Conservation (phyloP, 2,888 invertebrate species). For the Camponotus fellah region DNA sequence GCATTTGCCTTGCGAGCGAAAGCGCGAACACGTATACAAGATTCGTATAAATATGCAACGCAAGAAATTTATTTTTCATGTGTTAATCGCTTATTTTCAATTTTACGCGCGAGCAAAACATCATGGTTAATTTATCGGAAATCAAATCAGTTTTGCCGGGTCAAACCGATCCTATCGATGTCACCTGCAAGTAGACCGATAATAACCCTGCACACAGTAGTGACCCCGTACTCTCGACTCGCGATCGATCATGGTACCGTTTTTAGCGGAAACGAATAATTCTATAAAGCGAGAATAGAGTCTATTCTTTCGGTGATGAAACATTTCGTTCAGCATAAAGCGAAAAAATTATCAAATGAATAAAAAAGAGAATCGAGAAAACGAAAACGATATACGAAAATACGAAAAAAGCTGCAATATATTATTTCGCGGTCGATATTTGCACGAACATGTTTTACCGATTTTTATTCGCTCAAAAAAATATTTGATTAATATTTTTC, state of each 20-base stretch:
- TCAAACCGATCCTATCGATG: constrained; percentile 27
- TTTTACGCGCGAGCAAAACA: not conserved
- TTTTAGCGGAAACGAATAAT: constrained; percentile 39
- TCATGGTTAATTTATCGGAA: constrained; percentile 18
- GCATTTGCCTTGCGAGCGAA: not conserved
- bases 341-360: constrained; percentile 1
- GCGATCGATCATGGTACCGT: constrained; percentile 40
- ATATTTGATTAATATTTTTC: not conserved
- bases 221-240: constrained; percentile 29
- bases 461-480: not conserved
- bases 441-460: not conserved
- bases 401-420: not conserved
- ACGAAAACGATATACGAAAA: constrained; percentile 5
- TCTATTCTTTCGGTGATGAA: constrained; percentile 6
- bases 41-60: not conserved
- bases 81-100: not conserved
- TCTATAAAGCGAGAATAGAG: constrained; percentile 14
- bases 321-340: constrained; percentile 21
- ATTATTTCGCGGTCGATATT: constrained; percentile 23
- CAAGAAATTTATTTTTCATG: not conserved
- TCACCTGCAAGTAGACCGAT: constrained; percentile 30
- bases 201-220: constrained; percentile 33
- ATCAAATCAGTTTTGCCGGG: not conserved
- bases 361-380: constrained; percentile 8
- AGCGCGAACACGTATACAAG: not conserved